Base-by-base conservation (phyloP, 2,888 invertebrate species). In the Cerastoderma edule region DNA sequence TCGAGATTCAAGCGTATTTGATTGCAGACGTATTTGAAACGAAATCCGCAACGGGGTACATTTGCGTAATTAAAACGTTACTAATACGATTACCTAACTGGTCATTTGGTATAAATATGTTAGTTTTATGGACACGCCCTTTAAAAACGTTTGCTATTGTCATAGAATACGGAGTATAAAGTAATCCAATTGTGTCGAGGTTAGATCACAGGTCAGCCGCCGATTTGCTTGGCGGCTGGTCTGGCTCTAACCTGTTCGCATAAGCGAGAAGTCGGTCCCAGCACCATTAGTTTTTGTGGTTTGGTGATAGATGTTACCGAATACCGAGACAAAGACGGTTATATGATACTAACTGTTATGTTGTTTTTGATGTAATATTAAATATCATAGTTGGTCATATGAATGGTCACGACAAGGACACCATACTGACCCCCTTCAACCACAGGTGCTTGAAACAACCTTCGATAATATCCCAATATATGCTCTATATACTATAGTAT, bases 21-120 rank as follows among this genome's bases (percentile, higher is more conserved):
- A 60, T 60, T 60, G 60, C 60, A 60, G n/a, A 22, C 24, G 39
- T 39, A 39, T 32, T 24, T 60, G 60, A 60, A 39, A 60, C 24
- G 22, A n/a, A 13, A 60, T 60, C 60, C 22, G 1, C 32, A 22
- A 24, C 22, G 8, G 19, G 6, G 24, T 39, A n/a, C 35, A 60
- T 5, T 39, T 24, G 24, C 39, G 39, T 60, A 60, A 60, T 60
- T 60, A 60, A 60, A 60, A 60, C 60, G 60, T 39, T n/a, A 60
- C 39, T 60, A 60, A 60, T 60, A 60, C 39, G 22, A 19, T 24
- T 24, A n/a, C 35, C 33, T 22, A 35, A 13, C 60, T 39, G 39
- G 39, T 60, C 60, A 60, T 60, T 60, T 22, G 39, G 60, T 60
- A 24, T 60, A 60, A 35, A 53, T 28, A 53, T 53, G 27, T 53